Conservation (phyloP, 2,888 invertebrate species). For the Mamestra brassicae region DNA sequence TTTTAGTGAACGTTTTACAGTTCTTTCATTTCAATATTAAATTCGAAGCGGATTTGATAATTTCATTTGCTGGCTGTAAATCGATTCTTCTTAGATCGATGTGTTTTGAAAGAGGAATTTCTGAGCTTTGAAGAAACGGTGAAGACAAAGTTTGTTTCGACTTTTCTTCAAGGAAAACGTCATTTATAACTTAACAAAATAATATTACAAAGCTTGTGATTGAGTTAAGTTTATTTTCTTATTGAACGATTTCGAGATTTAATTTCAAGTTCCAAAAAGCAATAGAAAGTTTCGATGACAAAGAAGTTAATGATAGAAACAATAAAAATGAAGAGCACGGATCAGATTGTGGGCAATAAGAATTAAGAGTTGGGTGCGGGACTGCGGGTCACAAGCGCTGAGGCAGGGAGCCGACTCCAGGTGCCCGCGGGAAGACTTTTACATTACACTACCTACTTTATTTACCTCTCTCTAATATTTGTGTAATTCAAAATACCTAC, state of each 20-base stretch:
- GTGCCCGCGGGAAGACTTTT: conserved; percentile 66
- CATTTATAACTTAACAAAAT: background rate
- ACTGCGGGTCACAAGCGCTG: conserved; percentile 66
- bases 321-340: conserved; percentile 52
- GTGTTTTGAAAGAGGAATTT: background rate
- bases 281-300: conserved; percentile 48
- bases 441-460: conserved; percentile 53
- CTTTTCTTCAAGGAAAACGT: background rate
- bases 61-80: background rate
- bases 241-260: conserved; percentile 13
- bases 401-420: conserved; percentile 69
- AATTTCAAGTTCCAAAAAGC: conserved; percentile 19
- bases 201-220: conserved; percentile 5
- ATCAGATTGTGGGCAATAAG: conserved; percentile 58
- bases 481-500: background rate
- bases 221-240: conserved; percentile 11
- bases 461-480: background rate
- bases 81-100: background rate
- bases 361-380: conserved; percentile 65
- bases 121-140: conserved; percentile 2
- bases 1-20: conserved; percentile 73
- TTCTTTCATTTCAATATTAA: conserved; percentile 68
- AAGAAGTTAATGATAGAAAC: conserved; percentile 47
- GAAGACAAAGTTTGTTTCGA: conserved; percentile 7
- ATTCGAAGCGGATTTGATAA: conserved; percentile 30